These are phyloP conservation scores for Stigmatopora argus DNA, from an alignment of 2,113 vertebrate species.

Conservation along the genomic window DNA sequence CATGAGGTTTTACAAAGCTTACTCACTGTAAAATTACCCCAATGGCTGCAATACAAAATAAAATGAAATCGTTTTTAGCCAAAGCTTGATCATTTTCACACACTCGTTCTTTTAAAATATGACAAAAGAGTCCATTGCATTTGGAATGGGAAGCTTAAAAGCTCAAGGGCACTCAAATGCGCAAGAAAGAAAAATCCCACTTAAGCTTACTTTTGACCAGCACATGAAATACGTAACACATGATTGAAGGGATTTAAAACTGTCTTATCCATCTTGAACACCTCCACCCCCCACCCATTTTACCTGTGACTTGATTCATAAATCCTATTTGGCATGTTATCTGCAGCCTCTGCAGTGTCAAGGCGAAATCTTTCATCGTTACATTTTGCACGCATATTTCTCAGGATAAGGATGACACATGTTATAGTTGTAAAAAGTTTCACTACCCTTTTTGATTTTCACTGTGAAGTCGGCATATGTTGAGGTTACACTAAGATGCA, in stretches of 20 bases:
- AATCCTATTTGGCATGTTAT: not conserved
- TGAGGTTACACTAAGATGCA: slow-evolving; percentile 6
- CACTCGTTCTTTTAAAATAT: slow-evolving; percentile 13
- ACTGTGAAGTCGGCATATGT: slow-evolving; percentile 41
- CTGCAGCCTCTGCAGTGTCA: not conserved
- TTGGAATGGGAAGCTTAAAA: slow-evolving; percentile 22
- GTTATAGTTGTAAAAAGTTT: slow-evolving; percentile 13
- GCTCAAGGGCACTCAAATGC: slow-evolving; percentile 8
- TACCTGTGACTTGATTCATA: slow-evolving; percentile 2
- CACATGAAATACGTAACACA: slow-evolving; percentile 3
- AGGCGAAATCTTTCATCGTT: not conserved
- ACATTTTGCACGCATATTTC: not conserved
- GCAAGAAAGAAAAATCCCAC: not conserved
- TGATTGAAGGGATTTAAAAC: not conserved
- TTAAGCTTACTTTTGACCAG: slow-evolving; percentile 11
- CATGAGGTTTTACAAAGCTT: slow-evolving; percentile 37
- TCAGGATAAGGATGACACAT: not conserved
- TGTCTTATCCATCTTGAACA: slow-evolving; percentile 3
- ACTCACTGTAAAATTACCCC: slow-evolving; percentile 15
- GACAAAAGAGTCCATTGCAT: slow-evolving; percentile 13
- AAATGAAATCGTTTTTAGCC: slow-evolving; percentile 33
- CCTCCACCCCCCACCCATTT: not conserved
- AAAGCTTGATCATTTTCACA: slow-evolving; percentile 21
- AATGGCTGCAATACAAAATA: slow-evolving; percentile 37
- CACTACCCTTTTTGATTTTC: slow-evolving; percentile 10